Evolutionary conservation across 2,113 vertebrate genomes (phyloP).

Genomic region (Mixornis gularis): DNA sequence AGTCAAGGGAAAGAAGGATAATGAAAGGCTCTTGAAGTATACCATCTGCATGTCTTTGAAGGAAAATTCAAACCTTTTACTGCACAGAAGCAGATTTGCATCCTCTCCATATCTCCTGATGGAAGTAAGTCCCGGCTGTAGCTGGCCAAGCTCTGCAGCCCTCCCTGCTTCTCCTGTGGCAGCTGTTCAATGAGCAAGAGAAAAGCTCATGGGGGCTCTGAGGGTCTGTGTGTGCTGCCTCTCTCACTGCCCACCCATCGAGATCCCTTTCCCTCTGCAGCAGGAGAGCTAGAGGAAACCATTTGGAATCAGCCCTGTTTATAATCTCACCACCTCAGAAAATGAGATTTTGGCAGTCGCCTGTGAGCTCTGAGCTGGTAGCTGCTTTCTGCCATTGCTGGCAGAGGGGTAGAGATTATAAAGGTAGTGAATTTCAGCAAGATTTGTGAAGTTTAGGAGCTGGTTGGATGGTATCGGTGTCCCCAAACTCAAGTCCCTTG

Average conservation of each 20-base stretch:
- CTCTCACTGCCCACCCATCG: fast-evolving
- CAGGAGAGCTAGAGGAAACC: neutral
- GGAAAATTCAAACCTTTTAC: slow-evolving; percentile 35
- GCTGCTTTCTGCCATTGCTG: neutral
- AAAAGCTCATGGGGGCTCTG: neutral
- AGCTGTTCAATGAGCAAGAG: neutral
- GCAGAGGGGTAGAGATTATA: neutral
- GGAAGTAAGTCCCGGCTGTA: neutral
- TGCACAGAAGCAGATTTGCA: slow-evolving; percentile 43
- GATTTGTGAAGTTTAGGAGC: neutral
- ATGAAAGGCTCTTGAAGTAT: neutral
- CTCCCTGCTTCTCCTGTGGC: slow-evolving; percentile 13
- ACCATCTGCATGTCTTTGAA: slow-evolving; percentile 44
- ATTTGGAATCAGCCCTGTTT: neutral
- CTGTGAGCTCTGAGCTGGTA: neutral
- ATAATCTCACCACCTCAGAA: neutral
- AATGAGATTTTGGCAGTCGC: neutral
- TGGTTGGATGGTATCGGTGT: neutral
- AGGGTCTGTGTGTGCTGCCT: neutral
- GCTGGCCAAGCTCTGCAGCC: neutral
- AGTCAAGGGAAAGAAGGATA: neutral
- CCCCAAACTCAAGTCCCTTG: neutral
- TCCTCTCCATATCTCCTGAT: slow-evolving; percentile 22
- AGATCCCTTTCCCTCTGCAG: neutral
- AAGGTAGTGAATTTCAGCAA: neutral